These are phyloP conservation scores for Drosophila lowei DNA, from an alignment of 1,140 invertebrate species.

Conservation along the genomic window DNA sequence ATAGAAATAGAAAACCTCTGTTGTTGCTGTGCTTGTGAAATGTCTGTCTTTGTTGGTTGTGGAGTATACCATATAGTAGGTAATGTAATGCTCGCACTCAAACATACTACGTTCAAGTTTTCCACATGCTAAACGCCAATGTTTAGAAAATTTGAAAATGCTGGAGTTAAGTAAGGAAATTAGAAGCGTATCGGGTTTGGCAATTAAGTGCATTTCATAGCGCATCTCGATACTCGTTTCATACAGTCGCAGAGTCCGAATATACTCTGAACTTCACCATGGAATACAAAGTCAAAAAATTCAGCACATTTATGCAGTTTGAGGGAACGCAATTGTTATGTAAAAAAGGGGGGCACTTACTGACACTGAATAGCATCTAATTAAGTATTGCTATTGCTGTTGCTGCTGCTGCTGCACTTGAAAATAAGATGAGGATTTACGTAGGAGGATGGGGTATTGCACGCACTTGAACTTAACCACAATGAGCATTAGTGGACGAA, in stretches of 20 bases:
- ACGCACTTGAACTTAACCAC: slow-evolving; percentile 44
- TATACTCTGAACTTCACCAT: too few species aligned
- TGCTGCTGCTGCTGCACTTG: slow-evolving; percentile 32
- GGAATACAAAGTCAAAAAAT: slow-evolving; percentile 4
- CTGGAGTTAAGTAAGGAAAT: too few species aligned
- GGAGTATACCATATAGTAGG: slow-evolving; percentile 2
- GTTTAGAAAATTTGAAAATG: too few species aligned
- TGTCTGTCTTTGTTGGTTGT: slow-evolving; percentile 3
- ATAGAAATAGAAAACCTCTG: slow-evolving; percentile 47
- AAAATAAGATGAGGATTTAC: background rate
- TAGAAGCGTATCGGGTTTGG: too few species aligned
- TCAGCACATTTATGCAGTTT: slow-evolving; percentile 37
- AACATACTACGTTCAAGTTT: slow-evolving; percentile 4
- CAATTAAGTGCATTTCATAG: too few species aligned
- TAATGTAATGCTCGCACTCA: slow-evolving; percentile 13
- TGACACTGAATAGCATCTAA: slow-evolving; percentile 44
- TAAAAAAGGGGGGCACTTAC: slow-evolving; percentile 35
- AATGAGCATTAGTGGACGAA: too few species aligned
- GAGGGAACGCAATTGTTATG: slow-evolving; percentile 38
- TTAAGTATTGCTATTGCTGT: background rate
- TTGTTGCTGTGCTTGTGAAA: slow-evolving; percentile 5
- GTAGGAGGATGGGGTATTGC: slow-evolving; percentile 7
- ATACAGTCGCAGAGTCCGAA: too few species aligned
- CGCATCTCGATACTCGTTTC: too few species aligned
- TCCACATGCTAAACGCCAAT: too few species aligned